These are phyloP conservation scores for Neodiprion pinetum DNA, from an alignment of 1,140 invertebrate species.

Conservation along the genomic window DNA sequence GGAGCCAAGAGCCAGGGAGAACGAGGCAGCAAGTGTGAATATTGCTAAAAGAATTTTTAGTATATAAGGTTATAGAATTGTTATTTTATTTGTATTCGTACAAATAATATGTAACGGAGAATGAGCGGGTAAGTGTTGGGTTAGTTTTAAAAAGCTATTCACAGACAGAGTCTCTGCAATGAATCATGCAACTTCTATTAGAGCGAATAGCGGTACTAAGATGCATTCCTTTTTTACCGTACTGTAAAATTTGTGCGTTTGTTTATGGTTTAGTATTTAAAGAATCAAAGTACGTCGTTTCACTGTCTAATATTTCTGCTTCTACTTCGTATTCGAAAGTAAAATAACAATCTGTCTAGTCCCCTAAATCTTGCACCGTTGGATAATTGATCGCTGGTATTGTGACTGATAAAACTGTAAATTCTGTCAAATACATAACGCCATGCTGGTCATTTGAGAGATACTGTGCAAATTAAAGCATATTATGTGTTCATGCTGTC, in stretches of 20 bases:
- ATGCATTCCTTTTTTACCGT: no score
- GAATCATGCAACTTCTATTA: no score
- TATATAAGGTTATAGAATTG: background rate
- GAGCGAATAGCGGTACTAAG: no score
- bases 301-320: background rate
- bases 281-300: background rate
- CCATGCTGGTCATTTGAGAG: background rate
- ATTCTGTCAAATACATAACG: background rate
- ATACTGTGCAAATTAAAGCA: background rate
- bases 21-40: conserved; percentile 60
- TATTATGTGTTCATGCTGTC: background rate
- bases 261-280: background rate
- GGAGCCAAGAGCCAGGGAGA: conserved; percentile 67
- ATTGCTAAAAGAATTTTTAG: conserved; percentile 61
- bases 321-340: background rate
- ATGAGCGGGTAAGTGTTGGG: no score
- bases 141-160: no score
- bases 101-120: no score
- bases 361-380: no score
- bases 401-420: background rate
- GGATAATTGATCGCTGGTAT: no score
- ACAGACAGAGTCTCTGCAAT: no score
- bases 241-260: no score
- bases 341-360: no score
- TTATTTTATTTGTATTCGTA: no score